Base-by-base conservation (phyloP, 2,888 invertebrate genomes). In the Dicranocentrus wangi region DNA sequence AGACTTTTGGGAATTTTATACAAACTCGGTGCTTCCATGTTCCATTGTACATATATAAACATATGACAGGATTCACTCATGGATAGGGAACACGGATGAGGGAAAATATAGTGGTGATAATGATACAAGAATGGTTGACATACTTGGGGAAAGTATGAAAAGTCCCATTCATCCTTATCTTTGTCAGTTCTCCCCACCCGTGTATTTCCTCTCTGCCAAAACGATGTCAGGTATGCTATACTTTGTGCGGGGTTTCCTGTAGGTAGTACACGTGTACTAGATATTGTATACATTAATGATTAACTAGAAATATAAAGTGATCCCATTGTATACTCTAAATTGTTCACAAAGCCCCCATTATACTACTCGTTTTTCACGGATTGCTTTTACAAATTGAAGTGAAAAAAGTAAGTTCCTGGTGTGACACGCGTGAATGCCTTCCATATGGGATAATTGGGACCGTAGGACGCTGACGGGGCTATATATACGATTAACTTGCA, bases 1-100 rank as follows among this genome's bases (percentile, higher is more conserved):
- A 28, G 1, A 15, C 63, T 63, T 32, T 63, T 63, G 63, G 63
- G 63, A 63, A 63, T 63, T 39, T 19, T 21, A 42, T 17, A 42
- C 39, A n/a, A 7, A 42, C 63, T 39, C 19, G 39, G 19, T 63
- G 39, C 13, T 10, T 21, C 15, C 21, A 7, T 13, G 19, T 3
- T 10, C 7, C 39, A 39, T 39, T 63, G 28, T 8, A n/a, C n/a
- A n/a, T n/a, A n/a, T n/a, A n/a, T n/a, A n/a, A n/a, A n/a, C n/a
- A n/a, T n/a, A n/a, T n/a, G n/a, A n/a, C n/a, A n/a, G n/a, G n/a
- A n/a, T n/a, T n/a, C n/a, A n/a, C n/a, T n/a, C n/a, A n/a, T n/a
- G n/a, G n/a, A n/a, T n/a, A n/a, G n/a, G n/a, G n/a, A n/a, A n/a
- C n/a, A n/a, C n/a, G n/a, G 47, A 10, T 47, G 47, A 15, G n/a